These are phyloP conservation scores for Oxycera nigricornis DNA, from an alignment of 2,888 invertebrate species.

Conservation along the genomic window DNA sequence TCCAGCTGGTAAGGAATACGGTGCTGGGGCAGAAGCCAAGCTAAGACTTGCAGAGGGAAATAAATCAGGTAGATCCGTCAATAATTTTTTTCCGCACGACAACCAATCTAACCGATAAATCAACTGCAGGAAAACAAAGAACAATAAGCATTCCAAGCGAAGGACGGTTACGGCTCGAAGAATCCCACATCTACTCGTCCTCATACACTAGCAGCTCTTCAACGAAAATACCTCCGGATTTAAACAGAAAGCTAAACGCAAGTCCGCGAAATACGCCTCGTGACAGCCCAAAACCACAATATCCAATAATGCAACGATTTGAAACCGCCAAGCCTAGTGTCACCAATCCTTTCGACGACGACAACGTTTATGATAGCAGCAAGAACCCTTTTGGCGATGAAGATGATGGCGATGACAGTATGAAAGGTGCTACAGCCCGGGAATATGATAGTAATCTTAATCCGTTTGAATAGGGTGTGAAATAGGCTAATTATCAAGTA, in stretches of 20 bases:
- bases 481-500: not conserved
- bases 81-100: too few relatives aligned
- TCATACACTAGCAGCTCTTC: slow-evolving; percentile 64
- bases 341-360: slow-evolving; percentile 49
- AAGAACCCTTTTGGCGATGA: slow-evolving; percentile 59
- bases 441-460: slow-evolving; percentile 80
- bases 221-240: slow-evolving; percentile 48
- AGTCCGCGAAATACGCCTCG: slow-evolving; percentile 38
- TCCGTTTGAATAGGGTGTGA: slow-evolving; percentile 65
- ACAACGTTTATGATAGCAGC: slow-evolving; percentile 47
- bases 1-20: slow-evolving; percentile 56
- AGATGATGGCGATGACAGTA: slow-evolving; percentile 60
- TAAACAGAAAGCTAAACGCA: not conserved
- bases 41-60: slow-evolving; percentile 66
- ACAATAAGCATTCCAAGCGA: slow-evolving; percentile 63
- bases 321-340: not conserved
- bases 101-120: too few relatives aligned
- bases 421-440: slow-evolving; percentile 63
- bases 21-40: slow-evolving; percentile 68
- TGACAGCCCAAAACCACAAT: slow-evolving; percentile 23
- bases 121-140: slow-evolving; percentile 12
- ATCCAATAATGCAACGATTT: not conserved
- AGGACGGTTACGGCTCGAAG: slow-evolving; percentile 66
- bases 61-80: slow-evolving; percentile 50
- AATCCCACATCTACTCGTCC: slow-evolving; percentile 64